These are phyloP conservation scores for Mus pahari DNA, from an alignment of 2,113 vertebrate genomes.

Conservation along the genomic window DNA sequence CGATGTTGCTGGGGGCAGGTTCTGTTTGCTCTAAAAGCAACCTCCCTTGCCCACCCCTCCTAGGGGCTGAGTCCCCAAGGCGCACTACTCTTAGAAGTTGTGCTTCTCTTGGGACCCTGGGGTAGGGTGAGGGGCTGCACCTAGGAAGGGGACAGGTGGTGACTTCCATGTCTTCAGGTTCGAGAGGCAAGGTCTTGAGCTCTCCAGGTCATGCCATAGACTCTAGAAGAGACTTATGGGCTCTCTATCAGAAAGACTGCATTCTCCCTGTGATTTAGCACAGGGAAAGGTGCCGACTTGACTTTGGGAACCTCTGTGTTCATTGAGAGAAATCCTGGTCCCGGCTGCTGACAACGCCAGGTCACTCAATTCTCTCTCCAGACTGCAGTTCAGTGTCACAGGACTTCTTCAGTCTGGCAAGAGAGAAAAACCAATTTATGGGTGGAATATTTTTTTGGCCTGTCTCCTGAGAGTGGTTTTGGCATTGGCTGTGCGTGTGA, in stretches of 20 bases:
- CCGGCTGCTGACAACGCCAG: background rate
- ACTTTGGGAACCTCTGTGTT: background rate
- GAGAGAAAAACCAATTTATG: background rate
- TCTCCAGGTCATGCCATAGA: fast-evolving
- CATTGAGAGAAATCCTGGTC: fast-evolving
- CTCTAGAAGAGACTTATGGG: background rate
- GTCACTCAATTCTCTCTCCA: no score
- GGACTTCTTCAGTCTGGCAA: background rate
- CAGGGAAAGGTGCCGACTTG: background rate
- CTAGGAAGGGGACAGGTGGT: fast-evolving
- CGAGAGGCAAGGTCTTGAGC: fast-evolving
- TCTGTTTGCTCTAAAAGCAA: background rate
- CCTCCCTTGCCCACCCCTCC: fast-evolving
- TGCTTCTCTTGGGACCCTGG: background rate
- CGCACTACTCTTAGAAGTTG: fast-evolving
- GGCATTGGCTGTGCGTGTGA: background rate
- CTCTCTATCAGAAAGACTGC: background rate
- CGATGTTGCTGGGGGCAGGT: no score
- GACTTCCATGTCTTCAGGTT: fast-evolving
- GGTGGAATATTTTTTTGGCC: conserved; percentile 15
- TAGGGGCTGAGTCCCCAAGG: background rate
- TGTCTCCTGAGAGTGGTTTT: background rate
- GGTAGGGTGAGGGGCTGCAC: fast-evolving
- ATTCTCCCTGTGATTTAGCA: background rate
- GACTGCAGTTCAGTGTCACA: background rate